Evolutionary conservation across 92 coral and sea anemone species (phyloP), one percentile per base, ranked within the genome.

Genomic region (Porites divaricata): DNA sequence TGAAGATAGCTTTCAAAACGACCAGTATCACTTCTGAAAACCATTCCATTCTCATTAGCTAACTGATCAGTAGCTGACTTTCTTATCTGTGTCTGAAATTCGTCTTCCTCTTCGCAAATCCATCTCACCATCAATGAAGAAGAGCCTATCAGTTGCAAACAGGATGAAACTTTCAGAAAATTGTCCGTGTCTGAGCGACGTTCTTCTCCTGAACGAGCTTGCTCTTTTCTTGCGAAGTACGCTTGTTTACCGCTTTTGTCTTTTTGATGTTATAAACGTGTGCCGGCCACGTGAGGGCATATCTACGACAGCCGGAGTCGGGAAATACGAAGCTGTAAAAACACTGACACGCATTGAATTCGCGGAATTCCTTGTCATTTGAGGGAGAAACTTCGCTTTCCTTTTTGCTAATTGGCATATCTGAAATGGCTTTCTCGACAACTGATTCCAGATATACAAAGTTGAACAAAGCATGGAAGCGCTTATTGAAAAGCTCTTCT

Each of bases 161-260:
- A 63, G 68, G 72, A 89, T 22, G 98, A 95, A 22, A 92, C 90
- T 23, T 84, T 83, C 24, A 95, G 85, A 28, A 91, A 91, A 48
- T 77, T 78, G 70, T 95, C 89, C 0, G 93, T 84, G 74, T 85
- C 81, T 17, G 90, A 61, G 53, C 89, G 78, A 74, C 91, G 90
- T 21, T 53, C 67, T 56, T 80, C 84, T 11, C 48, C 58, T 92
- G 50, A 75, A 95, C 54, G n/a, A n/a, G n/a, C n/a, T n/a, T n/a
- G n/a, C n/a, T n/a, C n/a, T n/a, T n/a, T n/a, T n/a, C n/a, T n/a
- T 84, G 88, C 1, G 62, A 35, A 14, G 93, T 77, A 71, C 95
- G 87, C 24, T 56, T 69, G 61, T 70, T 83, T 10, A 93, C 91
- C 15, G 88, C 87, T 9, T 71, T 64, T 15, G 81, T 91, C 22